Evolutionary conservation across 2,888 invertebrate species (phyloP).

Genomic region (Barypeithes pellucidus): DNA sequence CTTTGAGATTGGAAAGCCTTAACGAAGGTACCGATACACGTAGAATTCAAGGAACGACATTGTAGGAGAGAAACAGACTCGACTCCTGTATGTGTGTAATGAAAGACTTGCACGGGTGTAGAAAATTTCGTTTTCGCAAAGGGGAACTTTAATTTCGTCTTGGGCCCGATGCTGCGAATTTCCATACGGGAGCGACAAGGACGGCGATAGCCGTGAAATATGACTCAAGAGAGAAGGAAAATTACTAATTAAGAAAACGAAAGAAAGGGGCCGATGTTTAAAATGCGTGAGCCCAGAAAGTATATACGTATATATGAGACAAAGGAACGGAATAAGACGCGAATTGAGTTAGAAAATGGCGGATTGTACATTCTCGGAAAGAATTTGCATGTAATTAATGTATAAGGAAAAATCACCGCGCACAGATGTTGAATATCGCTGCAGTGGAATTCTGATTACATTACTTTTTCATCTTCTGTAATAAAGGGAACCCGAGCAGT

Average conservation of each 20-base stretch:
- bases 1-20: slow-evolving; percentile 56
- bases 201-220: slow-evolving; percentile 69
- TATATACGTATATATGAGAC: slow-evolving; percentile 69
- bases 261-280: slow-evolving; percentile 76
- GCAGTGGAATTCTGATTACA: slow-evolving; percentile 54
- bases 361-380: slow-evolving; percentile 70
- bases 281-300: slow-evolving; percentile 71
- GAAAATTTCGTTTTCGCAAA: slow-evolving; percentile 71
- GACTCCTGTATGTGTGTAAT: slow-evolving; percentile 65
- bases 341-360: slow-evolving; percentile 71
- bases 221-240: slow-evolving; percentile 71
- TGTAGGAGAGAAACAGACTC: slow-evolving; percentile 58
- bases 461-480: slow-evolving; percentile 58
- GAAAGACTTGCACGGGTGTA: slow-evolving; percentile 71
- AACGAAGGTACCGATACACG: slow-evolving; percentile 64
- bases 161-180: slow-evolving; percentile 59
- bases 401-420: slow-evolving; percentile 70
- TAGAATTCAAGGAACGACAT: slow-evolving; percentile 67
- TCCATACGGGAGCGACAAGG: slow-evolving; percentile 73
- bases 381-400: slow-evolving; percentile 72
- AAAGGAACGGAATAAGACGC: slow-evolving; percentile 71
- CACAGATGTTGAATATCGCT: slow-evolving; percentile 69
- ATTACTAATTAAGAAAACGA: slow-evolving; percentile 82
- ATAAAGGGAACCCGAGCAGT: slow-evolving; percentile 55
- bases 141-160: slow-evolving; percentile 70